Evolutionary conservation across 2,113 vertebrate genomes (phyloP).

Genomic region (Semicossyphus pulcher): DNA sequence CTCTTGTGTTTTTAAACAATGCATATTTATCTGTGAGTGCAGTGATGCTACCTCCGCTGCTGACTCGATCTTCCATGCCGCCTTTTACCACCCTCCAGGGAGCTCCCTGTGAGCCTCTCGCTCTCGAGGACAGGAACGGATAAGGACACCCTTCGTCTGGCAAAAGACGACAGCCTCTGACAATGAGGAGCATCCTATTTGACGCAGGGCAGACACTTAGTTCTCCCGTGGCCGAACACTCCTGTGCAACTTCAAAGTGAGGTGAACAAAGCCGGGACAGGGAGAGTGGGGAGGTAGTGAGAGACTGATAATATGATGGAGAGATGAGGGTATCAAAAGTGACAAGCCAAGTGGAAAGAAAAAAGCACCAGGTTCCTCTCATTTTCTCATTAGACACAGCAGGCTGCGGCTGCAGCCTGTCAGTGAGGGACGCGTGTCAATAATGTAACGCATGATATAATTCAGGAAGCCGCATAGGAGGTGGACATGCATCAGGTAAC

Average conservation of each 20-base stretch:
- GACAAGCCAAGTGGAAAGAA: constrained; percentile 11
- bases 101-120: constrained; percentile 58
- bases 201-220: constrained; percentile 58
- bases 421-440: constrained; percentile 32
- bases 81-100: constrained; percentile 61
- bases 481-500: constrained; percentile 41
- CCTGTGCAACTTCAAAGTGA: constrained; percentile 66
- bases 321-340: constrained; percentile 9
- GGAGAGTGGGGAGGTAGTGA: not conserved
- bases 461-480: not conserved
- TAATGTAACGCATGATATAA: constrained; percentile 3
- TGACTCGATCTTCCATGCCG: constrained; percentile 28
- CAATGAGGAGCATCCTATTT: constrained; percentile 42
- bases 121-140: constrained; percentile 30
- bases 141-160: constrained; percentile 34
- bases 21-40: not conserved
- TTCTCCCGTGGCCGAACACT: constrained; percentile 32
- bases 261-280: constrained; percentile 34
- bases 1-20: too few species aligned
- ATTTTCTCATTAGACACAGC: constrained; percentile 38
- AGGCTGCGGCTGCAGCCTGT: constrained; percentile 20
- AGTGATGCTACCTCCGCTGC: not conserved
- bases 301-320: constrained; percentile 15
- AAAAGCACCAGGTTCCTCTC: constrained; percentile 21
- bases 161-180: constrained; percentile 59